A percentile compares a stretch with the other conserved stretches of the same genome.
Conservation (phyloP, 2,888 invertebrate genomes). For the Anthophora plumipes region DNA sequence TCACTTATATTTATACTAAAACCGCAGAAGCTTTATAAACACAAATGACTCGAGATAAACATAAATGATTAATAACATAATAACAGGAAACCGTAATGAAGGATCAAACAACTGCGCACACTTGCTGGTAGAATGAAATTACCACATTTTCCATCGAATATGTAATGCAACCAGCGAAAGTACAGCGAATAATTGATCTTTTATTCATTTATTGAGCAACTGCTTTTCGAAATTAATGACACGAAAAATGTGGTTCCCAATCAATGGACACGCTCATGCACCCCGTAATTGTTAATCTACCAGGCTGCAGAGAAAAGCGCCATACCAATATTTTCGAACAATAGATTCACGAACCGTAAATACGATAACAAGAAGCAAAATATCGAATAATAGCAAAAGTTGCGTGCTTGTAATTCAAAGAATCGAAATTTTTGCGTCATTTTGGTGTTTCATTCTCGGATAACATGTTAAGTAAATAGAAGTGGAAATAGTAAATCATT, state of each 20-base stretch:
- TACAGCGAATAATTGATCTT: constrained; percentile 27
- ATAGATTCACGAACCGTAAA: constrained; percentile 24
- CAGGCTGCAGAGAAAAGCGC: not conserved
- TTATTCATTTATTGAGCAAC: constrained; percentile 5
- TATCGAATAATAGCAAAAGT: not conserved
- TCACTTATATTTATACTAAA: too few relatives aligned
- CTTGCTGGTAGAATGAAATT: constrained; percentile 17
- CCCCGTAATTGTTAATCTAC: constrained; percentile 32
- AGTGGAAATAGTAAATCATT: not conserved
- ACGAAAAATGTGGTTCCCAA: constrained; percentile 34
- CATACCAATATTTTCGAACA: constrained; percentile 2
- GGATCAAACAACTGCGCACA: not conserved
- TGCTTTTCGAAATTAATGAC: constrained; percentile 35
- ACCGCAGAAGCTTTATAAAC: too few relatives aligned
- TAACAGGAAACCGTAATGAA: constrained; percentile 7
- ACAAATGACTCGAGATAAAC: not conserved
- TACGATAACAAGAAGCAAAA: not conserved
- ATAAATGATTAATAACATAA: not conserved
- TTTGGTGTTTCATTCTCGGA: not conserved
- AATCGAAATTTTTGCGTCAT: not conserved
- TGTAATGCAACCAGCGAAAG: constrained; percentile 16
- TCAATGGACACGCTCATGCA: constrained; percentile 1
- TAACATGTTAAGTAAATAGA: not conserved
- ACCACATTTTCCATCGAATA: constrained; percentile 14
- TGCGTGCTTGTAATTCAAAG: not conserved